Evolutionary conservation across 1,140 invertebrate genomes (phyloP), one percentile per base, ranked within the genome.

Genomic region (Danaus plexippus): DNA sequence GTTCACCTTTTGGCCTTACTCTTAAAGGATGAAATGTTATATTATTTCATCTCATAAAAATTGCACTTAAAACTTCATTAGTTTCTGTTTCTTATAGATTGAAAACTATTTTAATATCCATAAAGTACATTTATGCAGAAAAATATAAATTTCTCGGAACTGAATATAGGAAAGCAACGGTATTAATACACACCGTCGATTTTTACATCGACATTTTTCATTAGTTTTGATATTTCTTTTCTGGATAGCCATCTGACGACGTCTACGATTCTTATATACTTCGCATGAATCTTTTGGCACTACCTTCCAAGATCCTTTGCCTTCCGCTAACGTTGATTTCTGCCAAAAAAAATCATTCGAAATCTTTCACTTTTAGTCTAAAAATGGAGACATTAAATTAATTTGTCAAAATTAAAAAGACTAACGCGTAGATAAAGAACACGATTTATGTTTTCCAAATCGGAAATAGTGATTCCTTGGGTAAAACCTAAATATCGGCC

Each of bases 281-380:
- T 79, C 76, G 40, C 68, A 67, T 0, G 78, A 81, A 59, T 81
- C 77, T 62, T 71, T 78, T 0, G 77, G 77, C 10, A 77, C 48
- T 1, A 80, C 47, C 48, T 66, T 75, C 75, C 74, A 77, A 43
- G 47, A 45, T 5, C 52, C 56, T 53, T 56, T 66, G 1, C 59
- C 54, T 42, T 61, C 51, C 22, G 51, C n/a, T 11, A 41, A 10
- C 32, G 57, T 53, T 12, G 43, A 61, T 62, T 65, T 64, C 22
- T 32, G 22, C 7, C 2, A 8, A 32, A 32, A 15, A 32, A 32
- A 32, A 4, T 4, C 22, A 32, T 32, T 32, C 22, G 22, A 32
- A 2, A 32, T 7, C 22, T 32, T 32, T 32, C 7, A 32, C 15
- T 32, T 32, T 32, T 41, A 47, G 44, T 41, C 12, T 56, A 44